A percentile compares a stretch with the other conserved stretches of the same genome.
phyloP scores from a whole-genome alignment of 2,113 vertebrate genomes.

The Scytalopus superciliaris region DNA sequence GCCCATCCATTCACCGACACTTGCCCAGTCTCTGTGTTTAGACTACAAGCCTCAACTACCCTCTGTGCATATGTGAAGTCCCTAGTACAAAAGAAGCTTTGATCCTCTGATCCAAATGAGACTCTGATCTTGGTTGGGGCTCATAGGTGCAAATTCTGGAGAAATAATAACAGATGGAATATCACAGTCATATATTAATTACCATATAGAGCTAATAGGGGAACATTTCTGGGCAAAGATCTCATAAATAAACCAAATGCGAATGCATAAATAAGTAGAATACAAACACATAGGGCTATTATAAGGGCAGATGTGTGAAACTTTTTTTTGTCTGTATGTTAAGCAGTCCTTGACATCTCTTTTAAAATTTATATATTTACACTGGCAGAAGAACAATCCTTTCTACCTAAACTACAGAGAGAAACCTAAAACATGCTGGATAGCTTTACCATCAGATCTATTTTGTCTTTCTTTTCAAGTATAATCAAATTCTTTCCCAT shows the following conservation, averaged over 20 bases:
- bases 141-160: constrained; percentile 15
- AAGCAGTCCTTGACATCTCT: constrained; percentile 52
- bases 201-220: constrained; percentile 30
- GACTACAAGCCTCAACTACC: not conserved
- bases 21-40: not conserved
- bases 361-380: constrained; percentile 52
- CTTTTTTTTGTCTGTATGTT: constrained; percentile 33
- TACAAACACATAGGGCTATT: constrained; percentile 44
- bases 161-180: constrained; percentile 57
- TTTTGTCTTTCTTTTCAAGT: constrained; percentile 43
- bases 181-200: constrained; percentile 34
- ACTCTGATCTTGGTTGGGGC: not conserved
- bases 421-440: not conserved
- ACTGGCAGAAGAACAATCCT: constrained; percentile 56
- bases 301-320: constrained; percentile 46
- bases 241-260: constrained; percentile 59
- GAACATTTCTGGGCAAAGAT: constrained; percentile 28
- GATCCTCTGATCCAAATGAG: constrained; percentile 6
- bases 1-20: not conserved
- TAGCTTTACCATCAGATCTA: constrained; percentile 15
- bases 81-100: constrained; percentile 34
- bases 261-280: constrained; percentile 65
- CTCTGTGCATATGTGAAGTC: not conserved
- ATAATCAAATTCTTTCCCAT: constrained; percentile 8
- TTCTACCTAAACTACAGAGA: constrained; percentile 36